Evolutionary conservation across 2,113 vertebrate species (phyloP).

Genomic region (Clupea harengus): DNA sequence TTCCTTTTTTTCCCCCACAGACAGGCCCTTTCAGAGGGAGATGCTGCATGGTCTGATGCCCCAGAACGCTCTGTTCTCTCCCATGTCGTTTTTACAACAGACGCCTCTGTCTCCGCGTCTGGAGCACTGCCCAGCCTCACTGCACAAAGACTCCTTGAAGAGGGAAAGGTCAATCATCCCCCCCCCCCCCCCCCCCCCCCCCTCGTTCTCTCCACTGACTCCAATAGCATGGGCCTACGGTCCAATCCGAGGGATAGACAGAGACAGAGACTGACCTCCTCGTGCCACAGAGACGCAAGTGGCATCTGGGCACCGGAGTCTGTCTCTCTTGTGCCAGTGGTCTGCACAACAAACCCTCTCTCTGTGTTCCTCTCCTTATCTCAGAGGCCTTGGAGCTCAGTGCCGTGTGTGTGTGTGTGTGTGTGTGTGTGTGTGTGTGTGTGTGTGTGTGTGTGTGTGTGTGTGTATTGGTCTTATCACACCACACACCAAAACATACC

Average conservation of each 20-base stretch:
- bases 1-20: background rate
- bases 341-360: slow-evolving; percentile 22
- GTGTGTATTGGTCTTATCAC: background rate
- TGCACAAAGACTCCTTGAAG: slow-evolving; percentile 31
- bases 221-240: background rate
- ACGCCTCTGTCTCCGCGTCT: background rate
- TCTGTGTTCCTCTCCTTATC: slow-evolving; percentile 20
- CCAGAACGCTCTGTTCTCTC: slow-evolving; percentile 23
- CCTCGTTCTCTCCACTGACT: background rate
- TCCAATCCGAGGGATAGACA: background rate
- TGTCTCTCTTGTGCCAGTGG: background rate
- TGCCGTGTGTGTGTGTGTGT: background rate
- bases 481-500: background rate
- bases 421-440: too few species aligned
- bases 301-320: background rate
- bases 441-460: background rate
- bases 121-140: background rate
- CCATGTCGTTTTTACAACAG: background rate
- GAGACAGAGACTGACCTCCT: background rate
- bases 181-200: background rate
- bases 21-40: background rate
- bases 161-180: slow-evolving; percentile 23
- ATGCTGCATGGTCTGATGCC: background rate
- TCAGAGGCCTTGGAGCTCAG: background rate
- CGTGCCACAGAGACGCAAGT: background rate